Evolutionary conservation across 2,888 invertebrate species (phyloP).

Genomic region (Antheraea assamensis): DNA sequence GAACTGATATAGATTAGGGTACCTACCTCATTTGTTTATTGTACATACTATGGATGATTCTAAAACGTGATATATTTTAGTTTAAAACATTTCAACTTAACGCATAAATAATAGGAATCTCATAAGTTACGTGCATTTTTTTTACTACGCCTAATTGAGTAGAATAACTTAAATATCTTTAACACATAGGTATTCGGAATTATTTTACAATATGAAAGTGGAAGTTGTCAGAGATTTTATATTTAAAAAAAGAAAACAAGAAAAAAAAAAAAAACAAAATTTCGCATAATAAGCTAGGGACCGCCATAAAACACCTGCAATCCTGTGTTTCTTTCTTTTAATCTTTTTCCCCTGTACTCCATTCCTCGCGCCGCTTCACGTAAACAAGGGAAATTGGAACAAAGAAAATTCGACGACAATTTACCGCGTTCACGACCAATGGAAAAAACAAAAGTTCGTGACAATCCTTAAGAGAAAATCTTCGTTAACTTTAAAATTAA

Average conservation of each 20-base stretch:
- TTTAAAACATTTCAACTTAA: no score
- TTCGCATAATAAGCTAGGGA: slow-evolving; percentile 49
- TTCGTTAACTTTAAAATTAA: background rate
- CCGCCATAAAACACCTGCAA: slow-evolving; percentile 57
- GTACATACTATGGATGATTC: no score
- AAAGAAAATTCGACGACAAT: slow-evolving; percentile 38
- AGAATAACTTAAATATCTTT: background rate
- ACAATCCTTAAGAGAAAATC: slow-evolving; percentile 23
- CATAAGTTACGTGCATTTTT: no score
- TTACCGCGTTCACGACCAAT: slow-evolving; percentile 31
- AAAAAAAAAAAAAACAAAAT: slow-evolving; percentile 27
- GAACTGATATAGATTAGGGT: no score
- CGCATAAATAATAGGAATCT: no score
- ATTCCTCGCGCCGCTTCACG: slow-evolving; percentile 25
- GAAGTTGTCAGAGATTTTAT: background rate
- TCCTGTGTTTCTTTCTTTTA: slow-evolving; percentile 42
- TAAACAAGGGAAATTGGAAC: slow-evolving; percentile 31
- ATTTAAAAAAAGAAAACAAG: background rate
- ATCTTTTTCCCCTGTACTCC: slow-evolving; percentile 32
- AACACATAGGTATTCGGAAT: no score
- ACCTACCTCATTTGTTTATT: no score
- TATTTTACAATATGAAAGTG: background rate
- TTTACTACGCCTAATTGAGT: no score
- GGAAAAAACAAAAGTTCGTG: slow-evolving; percentile 37
- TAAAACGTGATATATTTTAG: no score